Evolutionary conservation across 2,888 invertebrate species (phyloP).

Genomic region (Pardosa pseudoannulata): DNA sequence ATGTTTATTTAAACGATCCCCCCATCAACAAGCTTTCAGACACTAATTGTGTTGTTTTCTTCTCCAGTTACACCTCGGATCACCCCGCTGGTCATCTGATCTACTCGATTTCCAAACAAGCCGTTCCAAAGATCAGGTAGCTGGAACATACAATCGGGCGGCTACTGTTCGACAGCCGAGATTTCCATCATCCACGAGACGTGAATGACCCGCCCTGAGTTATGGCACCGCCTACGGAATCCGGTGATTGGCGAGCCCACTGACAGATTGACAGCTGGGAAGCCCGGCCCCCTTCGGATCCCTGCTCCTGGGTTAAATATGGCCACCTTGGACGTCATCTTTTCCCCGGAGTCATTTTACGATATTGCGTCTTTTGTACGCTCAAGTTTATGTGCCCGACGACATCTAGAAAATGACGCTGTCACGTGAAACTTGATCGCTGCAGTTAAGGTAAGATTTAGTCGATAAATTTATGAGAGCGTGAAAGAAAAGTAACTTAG

Average conservation of each 20-base stretch:
- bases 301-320: constrained; percentile 63
- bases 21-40: background rate
- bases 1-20: constrained; percentile 7
- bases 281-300: constrained; percentile 49
- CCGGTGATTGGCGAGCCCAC: constrained; percentile 67
- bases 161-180: constrained; percentile 21
- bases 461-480: constrained; percentile 16
- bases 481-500: background rate
- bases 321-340: constrained; percentile 70
- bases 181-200: constrained; percentile 52
- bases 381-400: constrained; percentile 64
- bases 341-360: constrained; percentile 71
- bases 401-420: constrained; percentile 60
- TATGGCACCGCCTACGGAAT: constrained; percentile 65
- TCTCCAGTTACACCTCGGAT: background rate
- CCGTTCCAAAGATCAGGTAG: background rate
- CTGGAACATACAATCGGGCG: constrained; percentile 11
- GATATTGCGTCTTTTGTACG: constrained; percentile 65
- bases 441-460: constrained; percentile 36
- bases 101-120: background rate
- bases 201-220: constrained; percentile 67
- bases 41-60: background rate
- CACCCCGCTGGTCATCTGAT: constrained; percentile 4
- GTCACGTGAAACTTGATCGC: constrained; percentile 62
- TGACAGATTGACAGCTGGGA: constrained; percentile 68